Conservation (phyloP, 2,113 vertebrate species). For the Lonchura striata region DNA sequence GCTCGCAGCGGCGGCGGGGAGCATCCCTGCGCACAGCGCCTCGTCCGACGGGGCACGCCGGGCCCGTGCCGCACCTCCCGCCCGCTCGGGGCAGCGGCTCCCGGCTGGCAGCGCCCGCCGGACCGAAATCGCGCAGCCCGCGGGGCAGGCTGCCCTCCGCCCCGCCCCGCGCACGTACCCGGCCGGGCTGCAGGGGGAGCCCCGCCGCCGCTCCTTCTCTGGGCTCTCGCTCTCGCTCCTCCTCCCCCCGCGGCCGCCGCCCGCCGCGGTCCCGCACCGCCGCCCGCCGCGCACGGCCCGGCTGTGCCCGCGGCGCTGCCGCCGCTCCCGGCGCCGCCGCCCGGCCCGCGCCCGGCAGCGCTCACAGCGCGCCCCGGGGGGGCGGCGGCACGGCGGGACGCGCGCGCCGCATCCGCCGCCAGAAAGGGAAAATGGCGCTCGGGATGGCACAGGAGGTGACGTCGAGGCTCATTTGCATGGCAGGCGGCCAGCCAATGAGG, state of each 20-base stretch:
- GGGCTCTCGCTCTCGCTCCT: background rate
- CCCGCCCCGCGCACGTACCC: background rate
- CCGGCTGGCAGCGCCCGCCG: background rate
- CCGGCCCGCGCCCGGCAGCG: no score
- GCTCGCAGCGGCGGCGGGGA: rapidly evolving
- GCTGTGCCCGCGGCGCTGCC: no score
- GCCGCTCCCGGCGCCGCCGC: no score
- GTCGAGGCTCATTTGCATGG: slow-evolving; percentile 71
- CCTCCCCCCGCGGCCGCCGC: background rate
- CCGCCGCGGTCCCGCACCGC: background rate
- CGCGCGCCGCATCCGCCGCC: slow-evolving; percentile 60
- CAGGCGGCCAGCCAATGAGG: slow-evolving; percentile 66
- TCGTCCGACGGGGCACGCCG: rapidly evolving
- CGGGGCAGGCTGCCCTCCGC: background rate
- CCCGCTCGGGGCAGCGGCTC: background rate
- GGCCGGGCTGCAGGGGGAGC: slow-evolving; percentile 17
- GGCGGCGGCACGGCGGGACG: background rate
- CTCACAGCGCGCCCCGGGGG: background rate
- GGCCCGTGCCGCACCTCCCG: background rate
- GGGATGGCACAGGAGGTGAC: slow-evolving; percentile 78
- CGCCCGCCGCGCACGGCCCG: no score
- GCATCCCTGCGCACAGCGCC: rapidly evolving
- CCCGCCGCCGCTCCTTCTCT: background rate
- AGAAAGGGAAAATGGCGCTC: slow-evolving; percentile 85
- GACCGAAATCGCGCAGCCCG: background rate